phyloP scores from a whole-genome alignment of 2,113 vertebrate genomes.

The Progne subis region DNA sequence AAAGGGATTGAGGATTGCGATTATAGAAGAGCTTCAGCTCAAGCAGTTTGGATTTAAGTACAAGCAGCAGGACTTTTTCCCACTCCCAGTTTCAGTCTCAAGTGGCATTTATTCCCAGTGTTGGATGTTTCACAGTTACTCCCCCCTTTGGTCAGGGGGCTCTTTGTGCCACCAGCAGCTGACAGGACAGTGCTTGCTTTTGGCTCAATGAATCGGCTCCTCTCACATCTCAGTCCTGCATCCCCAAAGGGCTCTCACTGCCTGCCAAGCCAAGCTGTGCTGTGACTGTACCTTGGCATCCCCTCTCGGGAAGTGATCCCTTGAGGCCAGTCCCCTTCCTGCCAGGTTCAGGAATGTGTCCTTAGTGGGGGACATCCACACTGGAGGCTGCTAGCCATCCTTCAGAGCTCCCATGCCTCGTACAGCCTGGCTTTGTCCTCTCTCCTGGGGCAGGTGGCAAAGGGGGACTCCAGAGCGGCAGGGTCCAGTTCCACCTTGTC shows the following conservation, averaged over 20 bases:
- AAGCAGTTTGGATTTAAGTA: background rate
- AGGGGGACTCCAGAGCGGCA: background rate
- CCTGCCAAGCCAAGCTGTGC: rapidly evolving
- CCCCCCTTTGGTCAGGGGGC: background rate
- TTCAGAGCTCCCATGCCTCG: rapidly evolving
- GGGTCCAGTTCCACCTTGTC: background rate
- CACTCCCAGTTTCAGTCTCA: background rate
- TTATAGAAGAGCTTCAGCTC: background rate
- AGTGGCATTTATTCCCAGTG: background rate
- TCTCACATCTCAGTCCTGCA: background rate
- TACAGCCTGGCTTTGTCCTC: background rate
- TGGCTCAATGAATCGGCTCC: background rate
- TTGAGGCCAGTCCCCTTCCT: rapidly evolving
- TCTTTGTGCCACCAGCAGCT: background rate
- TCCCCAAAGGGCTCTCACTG: background rate
- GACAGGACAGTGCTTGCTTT: background rate
- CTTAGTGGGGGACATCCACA: no score
- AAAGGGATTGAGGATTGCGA: background rate
- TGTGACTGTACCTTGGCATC: rapidly evolving
- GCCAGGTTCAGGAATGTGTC: background rate
- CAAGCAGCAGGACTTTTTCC: background rate
- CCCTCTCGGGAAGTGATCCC: background rate
- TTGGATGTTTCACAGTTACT: background rate
- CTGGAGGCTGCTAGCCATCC: background rate
- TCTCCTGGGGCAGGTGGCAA: background rate